Evolutionary conservation across 2,113 vertebrate species (phyloP).

Genomic region (Motacilla tschutschensis): DNA sequence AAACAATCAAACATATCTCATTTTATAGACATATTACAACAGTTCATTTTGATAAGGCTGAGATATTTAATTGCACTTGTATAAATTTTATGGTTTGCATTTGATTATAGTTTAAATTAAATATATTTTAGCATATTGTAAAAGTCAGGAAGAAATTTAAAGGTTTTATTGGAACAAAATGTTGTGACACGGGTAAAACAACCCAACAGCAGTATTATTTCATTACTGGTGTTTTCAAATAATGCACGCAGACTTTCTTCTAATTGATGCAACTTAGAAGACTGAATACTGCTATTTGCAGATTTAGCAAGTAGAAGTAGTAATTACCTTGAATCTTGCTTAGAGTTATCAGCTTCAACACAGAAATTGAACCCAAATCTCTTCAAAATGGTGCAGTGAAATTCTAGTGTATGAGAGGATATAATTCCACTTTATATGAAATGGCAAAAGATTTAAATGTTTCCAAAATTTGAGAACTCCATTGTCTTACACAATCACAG

Average conservation of each 20-base stretch:
- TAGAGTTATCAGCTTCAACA: background rate
- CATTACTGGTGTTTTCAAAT: background rate
- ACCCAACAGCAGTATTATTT: background rate
- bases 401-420: background rate
- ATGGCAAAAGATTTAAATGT: background rate
- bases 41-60: background rate
- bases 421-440: background rate
- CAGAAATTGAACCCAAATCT: background rate
- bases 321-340: background rate
- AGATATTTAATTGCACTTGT: background rate
- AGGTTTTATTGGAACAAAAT: background rate
- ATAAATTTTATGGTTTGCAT: background rate
- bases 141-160: accelerated
- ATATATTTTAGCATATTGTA: background rate
- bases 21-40: background rate
- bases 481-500: background rate
- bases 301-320: background rate
- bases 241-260: background rate
- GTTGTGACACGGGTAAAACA: background rate
- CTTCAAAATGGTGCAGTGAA: background rate
- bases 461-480: background rate
- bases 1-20: background rate
- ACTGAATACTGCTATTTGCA: background rate
- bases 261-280: background rate
- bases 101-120: background rate